phyloP scores from a whole-genome alignment of 2,113 vertebrate genomes.

The Barbus barbus region DNA sequence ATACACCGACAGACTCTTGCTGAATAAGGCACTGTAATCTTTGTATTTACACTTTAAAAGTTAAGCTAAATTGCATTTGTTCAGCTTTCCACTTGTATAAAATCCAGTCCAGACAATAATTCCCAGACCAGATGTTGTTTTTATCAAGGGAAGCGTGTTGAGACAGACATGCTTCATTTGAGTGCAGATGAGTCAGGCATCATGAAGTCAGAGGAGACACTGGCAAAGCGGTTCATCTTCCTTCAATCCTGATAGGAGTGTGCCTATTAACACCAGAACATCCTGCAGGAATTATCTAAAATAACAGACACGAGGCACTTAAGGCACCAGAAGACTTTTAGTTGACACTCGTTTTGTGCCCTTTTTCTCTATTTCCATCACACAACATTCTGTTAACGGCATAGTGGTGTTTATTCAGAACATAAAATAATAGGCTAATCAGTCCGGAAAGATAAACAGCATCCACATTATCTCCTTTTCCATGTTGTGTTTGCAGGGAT shows the following conservation, averaged over 20 bases:
- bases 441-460: constrained; percentile 41
- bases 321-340: neutral
- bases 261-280: neutral
- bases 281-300: constrained; percentile 13
- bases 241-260: constrained; percentile 9
- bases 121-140: neutral
- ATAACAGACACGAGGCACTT: constrained; percentile 23
- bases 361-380: constrained; percentile 28
- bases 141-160: constrained; percentile 1
- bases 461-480: constrained; percentile 49
- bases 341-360: neutral
- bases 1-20: neutral
- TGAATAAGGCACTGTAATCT: constrained; percentile 6
- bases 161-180: constrained; percentile 22
- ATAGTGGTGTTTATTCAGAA: constrained; percentile 45
- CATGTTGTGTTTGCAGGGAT: constrained; percentile 35
- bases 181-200: neutral
- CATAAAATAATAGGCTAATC: constrained; percentile 52
- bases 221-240: neutral
- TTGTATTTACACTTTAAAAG: neutral
- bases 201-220: neutral
- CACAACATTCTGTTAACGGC: constrained; percentile 29
- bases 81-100: neutral
- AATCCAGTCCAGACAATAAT: neutral
- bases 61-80: neutral